Percentiles rank a stretch among this genome's conserved stretches.
Conservation (phyloP, 2,797 vertebrate species). For the Nothura maculosa region DNA sequence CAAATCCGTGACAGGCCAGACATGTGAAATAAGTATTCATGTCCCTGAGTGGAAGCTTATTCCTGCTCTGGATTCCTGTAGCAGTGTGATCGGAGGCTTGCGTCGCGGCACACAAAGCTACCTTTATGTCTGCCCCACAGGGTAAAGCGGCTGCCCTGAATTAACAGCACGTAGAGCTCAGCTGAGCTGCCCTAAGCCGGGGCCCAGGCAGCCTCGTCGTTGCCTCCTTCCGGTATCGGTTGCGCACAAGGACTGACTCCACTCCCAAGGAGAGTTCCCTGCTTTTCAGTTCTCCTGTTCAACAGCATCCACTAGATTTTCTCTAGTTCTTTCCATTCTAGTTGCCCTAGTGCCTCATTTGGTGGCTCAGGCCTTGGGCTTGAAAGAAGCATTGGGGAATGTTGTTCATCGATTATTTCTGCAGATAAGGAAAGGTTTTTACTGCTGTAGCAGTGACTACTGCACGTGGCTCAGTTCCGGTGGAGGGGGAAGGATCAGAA, state of each 20-base stretch:
- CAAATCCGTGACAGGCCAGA: not conserved
- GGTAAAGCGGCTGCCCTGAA: not conserved
- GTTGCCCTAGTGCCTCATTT: not conserved
- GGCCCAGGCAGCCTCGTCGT: not conserved
- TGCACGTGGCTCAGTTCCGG: not conserved
- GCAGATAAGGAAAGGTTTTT: not conserved
- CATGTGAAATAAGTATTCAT: not conserved
- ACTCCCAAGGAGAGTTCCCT: slow-evolving; percentile 37
- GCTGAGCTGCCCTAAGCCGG: not conserved
- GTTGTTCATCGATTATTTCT: not conserved
- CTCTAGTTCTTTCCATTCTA: not conserved
- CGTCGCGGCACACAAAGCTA: not conserved
- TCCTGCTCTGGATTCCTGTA: not conserved
- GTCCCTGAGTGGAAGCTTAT: not conserved
- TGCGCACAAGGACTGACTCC: not conserved
- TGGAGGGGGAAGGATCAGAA: not conserved
- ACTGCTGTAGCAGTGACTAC: not conserved
- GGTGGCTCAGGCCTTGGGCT: not conserved
- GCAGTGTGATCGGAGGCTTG: not conserved
- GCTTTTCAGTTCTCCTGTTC: not conserved
- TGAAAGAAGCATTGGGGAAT: not conserved
- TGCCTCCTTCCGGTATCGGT: not conserved
- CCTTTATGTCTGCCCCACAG: not conserved
- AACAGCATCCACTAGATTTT: slow-evolving; percentile 34
- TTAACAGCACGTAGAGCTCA: not conserved